These are phyloP conservation scores for Macrobrachium rosenbergii DNA, from an alignment of 1,140 invertebrate species.

Conservation along the genomic window DNA sequence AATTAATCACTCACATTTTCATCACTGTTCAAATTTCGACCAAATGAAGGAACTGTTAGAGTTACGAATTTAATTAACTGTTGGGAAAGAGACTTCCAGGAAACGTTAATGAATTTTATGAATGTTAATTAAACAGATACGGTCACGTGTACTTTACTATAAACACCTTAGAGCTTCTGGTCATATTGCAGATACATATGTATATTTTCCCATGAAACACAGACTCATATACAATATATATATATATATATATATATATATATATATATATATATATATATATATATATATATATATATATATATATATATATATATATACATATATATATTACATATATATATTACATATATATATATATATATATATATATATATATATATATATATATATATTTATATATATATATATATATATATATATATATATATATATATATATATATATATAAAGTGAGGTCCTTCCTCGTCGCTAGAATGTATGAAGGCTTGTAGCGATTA, in stretches of 20 bases:
- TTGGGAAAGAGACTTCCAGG: background rate
- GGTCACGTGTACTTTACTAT: no score
- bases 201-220: background rate
- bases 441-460: no score
- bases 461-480: no score
- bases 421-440: slow-evolving; percentile 1
- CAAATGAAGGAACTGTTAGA: no score
- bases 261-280: slow-evolving; percentile 12
- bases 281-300: background rate
- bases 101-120: background rate
- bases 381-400: slow-evolving; percentile 14
- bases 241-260: background rate
- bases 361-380: slow-evolving; percentile 15
- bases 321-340: background rate
- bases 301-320: background rate
- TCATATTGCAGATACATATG: no score
- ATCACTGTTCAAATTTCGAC: no score
- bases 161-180: no score
- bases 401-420: slow-evolving; percentile 9
- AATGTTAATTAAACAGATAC: no score
- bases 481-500: no score
- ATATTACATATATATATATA: background rate
- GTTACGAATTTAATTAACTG: no score
- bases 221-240: background rate
- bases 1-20: no score